Evolutionary conservation across 37 sponge, comb jelly and placozoan species (phyloP), one percentile per base, ranked within the genome.

Genomic region (Agelas oroides): DNA sequence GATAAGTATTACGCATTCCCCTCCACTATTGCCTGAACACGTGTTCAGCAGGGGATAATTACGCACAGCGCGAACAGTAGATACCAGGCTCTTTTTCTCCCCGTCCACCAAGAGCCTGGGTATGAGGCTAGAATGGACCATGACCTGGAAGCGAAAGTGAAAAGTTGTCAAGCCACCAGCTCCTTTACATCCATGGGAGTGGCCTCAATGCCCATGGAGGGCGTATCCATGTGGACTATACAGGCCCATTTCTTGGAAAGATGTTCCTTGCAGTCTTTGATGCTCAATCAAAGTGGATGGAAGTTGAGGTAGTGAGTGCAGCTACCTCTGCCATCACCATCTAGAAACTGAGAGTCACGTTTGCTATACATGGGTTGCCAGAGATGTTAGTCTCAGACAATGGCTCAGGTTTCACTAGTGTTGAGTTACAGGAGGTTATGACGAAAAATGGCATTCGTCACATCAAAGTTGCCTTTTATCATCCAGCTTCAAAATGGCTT

Each of bases 301-400:
- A 80, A 21, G 67, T 79, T 0, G 11, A 27, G 13, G 6, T 59
- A 13, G 65, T 59, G 24, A 23, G 0, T 11, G 71, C 88, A 0
- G 68, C 86, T 53, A 77, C 77, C 16, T 72, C 80, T 27, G 23
- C 58, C 31, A 35, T 20, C 5, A 79, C 80, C 19, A 80, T 87
- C 12, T 27, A 58, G 30, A 6, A 62, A 6, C 64, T 87, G 35
- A 70, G 73, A 31, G 0, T 2, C 25, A 14, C 72, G 1, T 87
- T 87, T 72, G 64, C 88, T 24, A 87, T 67, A 23, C 80, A 72
- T 78, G 88, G 88, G 5, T 23, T 85, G 11, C 86, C 86, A 33
- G 77, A 76, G 38, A 38, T 75, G 71, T 5, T 85, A 2, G 72
- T 71, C 53, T 40, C 72, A 24, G 72, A 71, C 25, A 71, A 71